Percentiles rank a stretch among this genome's conserved stretches.
These are phyloP conservation scores for Eidolon dupreanum DNA, from an alignment of 2,797 vertebrate genomes.

Conservation along the genomic window DNA sequence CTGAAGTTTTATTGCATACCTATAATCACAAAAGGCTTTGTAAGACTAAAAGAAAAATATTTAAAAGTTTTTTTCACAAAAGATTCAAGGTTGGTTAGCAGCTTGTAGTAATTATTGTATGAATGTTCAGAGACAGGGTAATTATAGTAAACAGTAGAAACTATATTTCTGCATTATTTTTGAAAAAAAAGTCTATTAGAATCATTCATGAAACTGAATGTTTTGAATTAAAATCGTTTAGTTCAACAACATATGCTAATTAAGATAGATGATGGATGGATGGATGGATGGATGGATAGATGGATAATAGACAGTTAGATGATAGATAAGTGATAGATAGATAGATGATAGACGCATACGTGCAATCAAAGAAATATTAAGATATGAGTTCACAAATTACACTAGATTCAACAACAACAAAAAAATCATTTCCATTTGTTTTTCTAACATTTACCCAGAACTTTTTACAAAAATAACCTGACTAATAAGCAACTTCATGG, in stretches of 20 bases:
- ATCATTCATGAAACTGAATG: not conserved
- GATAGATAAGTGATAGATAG: not conserved
- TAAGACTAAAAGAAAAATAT: not conserved
- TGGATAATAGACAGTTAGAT: too few relatives aligned
- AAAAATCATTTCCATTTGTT: constrained; percentile 67
- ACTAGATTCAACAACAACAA: constrained; percentile 57
- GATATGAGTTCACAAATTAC: constrained; percentile 15
- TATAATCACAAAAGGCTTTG: not conserved
- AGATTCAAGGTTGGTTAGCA: not conserved
- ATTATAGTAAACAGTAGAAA: constrained; percentile 9
- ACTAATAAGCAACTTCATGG: constrained; percentile 53
- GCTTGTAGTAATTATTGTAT: not conserved
- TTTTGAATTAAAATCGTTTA: not conserved
- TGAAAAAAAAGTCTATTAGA: not conserved
- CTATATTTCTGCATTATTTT: not conserved
- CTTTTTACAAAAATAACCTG: constrained; percentile 72
- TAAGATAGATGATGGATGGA: not conserved
- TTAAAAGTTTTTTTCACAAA: not conserved
- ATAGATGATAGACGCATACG: not conserved
- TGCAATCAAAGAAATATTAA: not conserved
- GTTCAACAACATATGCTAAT: not conserved
- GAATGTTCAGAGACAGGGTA: not conserved
- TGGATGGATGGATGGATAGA: too few relatives aligned
- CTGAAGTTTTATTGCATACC: not conserved
- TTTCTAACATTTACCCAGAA: constrained; percentile 58